Percentiles rank a stretch among this genome's conserved stretches.
Conservation (phyloP, 2,888 invertebrate genomes). For the Andricus quercusramuli region DNA sequence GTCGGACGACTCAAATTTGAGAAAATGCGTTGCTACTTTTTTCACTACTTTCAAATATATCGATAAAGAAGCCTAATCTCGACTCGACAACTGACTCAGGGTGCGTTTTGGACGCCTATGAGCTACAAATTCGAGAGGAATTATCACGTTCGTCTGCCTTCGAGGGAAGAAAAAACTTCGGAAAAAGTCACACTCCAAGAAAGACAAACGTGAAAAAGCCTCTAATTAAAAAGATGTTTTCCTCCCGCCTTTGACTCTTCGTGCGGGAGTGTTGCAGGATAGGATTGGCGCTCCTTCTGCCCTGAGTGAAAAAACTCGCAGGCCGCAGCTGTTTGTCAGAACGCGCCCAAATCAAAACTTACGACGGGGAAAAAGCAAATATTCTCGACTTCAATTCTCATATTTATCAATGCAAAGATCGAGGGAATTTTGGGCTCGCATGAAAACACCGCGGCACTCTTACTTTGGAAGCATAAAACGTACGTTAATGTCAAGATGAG, state of each 20-base stretch:
- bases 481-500: slow-evolving; percentile 26
- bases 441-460: slow-evolving; percentile 6
- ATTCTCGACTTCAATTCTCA: slow-evolving; percentile 9
- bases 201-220: slow-evolving; percentile 47
- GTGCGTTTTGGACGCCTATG: slow-evolving; percentile 15
- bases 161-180: slow-evolving; percentile 44
- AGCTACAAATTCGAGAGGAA: slow-evolving; percentile 27
- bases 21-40: slow-evolving; percentile 12
- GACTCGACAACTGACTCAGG: slow-evolving; percentile 19
- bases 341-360: slow-evolving; percentile 41
- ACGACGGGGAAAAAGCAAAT: background rate
- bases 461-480: slow-evolving; percentile 27
- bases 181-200: slow-evolving; percentile 48
- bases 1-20: background rate
- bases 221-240: slow-evolving; percentile 37
- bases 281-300: slow-evolving; percentile 58
- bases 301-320: slow-evolving; percentile 63
- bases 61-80: slow-evolving; percentile 26
- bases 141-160: slow-evolving; percentile 15
- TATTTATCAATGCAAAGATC: slow-evolving; percentile 9
- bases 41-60: slow-evolving; percentile 26
- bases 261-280: slow-evolving; percentile 48
- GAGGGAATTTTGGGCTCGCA: slow-evolving; percentile 27
- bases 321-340: slow-evolving; percentile 29
- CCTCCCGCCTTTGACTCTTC: slow-evolving; percentile 19